A percentile compares a stretch with the other conserved stretches of the same genome.
Conservation (phyloP, 2,888 invertebrate species). For the Idaea dimidiata region DNA sequence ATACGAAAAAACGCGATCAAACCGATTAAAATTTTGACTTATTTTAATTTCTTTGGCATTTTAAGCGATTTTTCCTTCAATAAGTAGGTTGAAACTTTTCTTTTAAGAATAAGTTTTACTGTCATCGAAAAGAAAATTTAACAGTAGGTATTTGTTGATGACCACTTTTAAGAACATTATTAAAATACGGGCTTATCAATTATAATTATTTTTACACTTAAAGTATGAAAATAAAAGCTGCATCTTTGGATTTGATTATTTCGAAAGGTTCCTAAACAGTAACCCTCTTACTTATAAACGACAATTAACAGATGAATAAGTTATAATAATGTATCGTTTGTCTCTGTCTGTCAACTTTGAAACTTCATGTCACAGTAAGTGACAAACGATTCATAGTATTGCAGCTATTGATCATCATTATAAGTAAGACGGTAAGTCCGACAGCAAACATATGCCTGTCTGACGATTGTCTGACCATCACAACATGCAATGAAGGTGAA, state of each 20-base stretch:
- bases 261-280: background rate
- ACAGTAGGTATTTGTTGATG: background rate
- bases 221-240: constrained; percentile 73
- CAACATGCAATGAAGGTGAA: too few relatives aligned
- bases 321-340: too few relatives aligned
- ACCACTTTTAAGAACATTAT: constrained; percentile 21
- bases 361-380: too few relatives aligned
- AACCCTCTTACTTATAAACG: too few relatives aligned
- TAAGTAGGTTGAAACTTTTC: background rate
- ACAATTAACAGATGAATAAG: too few relatives aligned
- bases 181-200: constrained; percentile 53
- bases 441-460: too few relatives aligned
- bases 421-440: too few relatives aligned
- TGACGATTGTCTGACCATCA: too few relatives aligned
- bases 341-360: too few relatives aligned
- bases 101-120: constrained; percentile 26
- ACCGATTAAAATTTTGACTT: constrained; percentile 28
- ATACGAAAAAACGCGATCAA: constrained; percentile 26
- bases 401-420: too few relatives aligned
- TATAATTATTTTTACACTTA: constrained; percentile 50
- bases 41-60: constrained; percentile 43
- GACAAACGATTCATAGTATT: too few relatives aligned
- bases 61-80: constrained; percentile 22
- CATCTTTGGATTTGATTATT: constrained; percentile 64
- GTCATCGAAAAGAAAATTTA: background rate